Evolutionary conservation across 2,888 invertebrate species (phyloP).

Genomic region (Erynnis tages): DNA sequence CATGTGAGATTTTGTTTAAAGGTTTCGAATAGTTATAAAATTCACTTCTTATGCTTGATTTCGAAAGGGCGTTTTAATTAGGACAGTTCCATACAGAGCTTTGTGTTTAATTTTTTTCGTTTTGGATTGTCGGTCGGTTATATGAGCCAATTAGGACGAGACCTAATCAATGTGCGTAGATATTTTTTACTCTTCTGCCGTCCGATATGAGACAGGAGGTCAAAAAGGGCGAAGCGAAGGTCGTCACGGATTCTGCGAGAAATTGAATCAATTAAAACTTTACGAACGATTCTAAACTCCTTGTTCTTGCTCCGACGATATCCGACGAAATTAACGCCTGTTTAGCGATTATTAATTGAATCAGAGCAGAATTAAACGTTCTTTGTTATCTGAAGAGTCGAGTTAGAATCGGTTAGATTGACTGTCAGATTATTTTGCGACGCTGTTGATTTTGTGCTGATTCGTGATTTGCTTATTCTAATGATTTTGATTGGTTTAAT

Average conservation of each 20-base stretch:
- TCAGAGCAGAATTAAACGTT: background rate
- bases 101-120: too few relatives aligned
- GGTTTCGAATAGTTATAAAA: too few relatives aligned
- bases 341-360: constrained; percentile 24
- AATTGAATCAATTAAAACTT: constrained; percentile 27
- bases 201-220: background rate
- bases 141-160: too few relatives aligned
- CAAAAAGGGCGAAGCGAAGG: constrained; percentile 10
- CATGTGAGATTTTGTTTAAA: too few relatives aligned
- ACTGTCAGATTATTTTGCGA: background rate
- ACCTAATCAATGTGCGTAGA: too few relatives aligned
- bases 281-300: constrained; percentile 15
- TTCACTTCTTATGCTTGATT: too few relatives aligned
- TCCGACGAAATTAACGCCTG: constrained; percentile 20
- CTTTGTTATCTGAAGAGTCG: background rate
- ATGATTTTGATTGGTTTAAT: too few relatives aligned
- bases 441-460: background rate
- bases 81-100: too few relatives aligned
- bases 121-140: too few relatives aligned
- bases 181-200: background rate
- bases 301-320: constrained; percentile 13
- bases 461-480: background rate
- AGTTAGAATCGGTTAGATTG: constrained; percentile 2
- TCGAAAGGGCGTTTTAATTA: too few relatives aligned
- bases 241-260: constrained; percentile 7